Evolutionary conservation across 2,888 invertebrate genomes (phyloP).

Genomic region (Frankliniella intonsa): DNA sequence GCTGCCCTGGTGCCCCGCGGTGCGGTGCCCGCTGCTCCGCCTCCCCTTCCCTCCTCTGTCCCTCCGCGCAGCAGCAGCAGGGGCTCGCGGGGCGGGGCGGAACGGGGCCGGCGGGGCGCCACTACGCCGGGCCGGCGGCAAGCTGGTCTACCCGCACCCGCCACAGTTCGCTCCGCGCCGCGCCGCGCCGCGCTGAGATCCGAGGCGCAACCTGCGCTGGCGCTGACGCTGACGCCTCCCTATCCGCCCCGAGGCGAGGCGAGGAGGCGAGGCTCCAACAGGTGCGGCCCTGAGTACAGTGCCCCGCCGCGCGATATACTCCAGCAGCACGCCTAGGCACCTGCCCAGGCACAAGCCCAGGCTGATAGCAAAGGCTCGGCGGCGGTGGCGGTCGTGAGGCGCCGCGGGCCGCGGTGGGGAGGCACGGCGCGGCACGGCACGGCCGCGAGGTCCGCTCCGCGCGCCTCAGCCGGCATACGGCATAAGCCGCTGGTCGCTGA

Average conservation of each 20-base stretch:
- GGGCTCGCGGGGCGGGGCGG: not conserved
- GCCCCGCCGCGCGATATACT: not conserved
- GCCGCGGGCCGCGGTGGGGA: not conserved
- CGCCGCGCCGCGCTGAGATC: not conserved
- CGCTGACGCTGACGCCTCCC: not conserved
- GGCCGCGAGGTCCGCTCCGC: too few species aligned
- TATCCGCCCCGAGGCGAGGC: too few species aligned
- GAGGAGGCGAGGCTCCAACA: too few species aligned
- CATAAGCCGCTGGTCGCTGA: not conserved
- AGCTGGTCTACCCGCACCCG: not conserved
- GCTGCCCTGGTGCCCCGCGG: not conserved
- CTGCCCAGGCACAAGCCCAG: too few species aligned
- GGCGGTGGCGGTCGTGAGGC: not conserved
- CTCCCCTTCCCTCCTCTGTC: not conserved
- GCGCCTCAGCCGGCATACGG: not conserved
- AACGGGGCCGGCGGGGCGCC: not conserved
- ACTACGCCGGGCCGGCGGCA: not conserved
- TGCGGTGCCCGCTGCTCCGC: not conserved
- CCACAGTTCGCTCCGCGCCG: constrained; percentile 12
- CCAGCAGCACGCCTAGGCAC: too few species aligned
- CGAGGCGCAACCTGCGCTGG: not conserved
- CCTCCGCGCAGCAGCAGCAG: not conserved
- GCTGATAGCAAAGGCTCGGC: too few species aligned
- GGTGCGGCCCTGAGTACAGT: not conserved
- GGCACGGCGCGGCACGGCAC: too few species aligned